Evolutionary conservation across 2,888 invertebrate species (phyloP).

Genomic region (Leptinotarsa haldemani): DNA sequence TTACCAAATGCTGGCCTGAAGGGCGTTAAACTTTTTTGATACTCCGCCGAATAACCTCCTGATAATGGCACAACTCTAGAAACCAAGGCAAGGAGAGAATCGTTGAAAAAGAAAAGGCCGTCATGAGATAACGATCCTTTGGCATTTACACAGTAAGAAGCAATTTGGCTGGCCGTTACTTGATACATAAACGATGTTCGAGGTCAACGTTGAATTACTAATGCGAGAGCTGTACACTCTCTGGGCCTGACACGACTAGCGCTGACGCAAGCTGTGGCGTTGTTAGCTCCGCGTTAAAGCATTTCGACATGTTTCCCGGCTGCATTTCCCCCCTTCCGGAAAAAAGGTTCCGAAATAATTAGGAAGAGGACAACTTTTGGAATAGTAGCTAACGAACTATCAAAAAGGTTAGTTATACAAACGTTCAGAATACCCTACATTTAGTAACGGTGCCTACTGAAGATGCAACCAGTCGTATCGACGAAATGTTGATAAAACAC

Average conservation of each 20-base stretch:
- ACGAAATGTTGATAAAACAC: too few species aligned
- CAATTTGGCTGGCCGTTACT: slow-evolving; percentile 10
- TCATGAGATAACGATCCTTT: slow-evolving; percentile 7
- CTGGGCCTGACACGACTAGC: slow-evolving; percentile 4
- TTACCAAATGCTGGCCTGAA: not conserved
- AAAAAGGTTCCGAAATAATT: not conserved
- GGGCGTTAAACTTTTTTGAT: not conserved
- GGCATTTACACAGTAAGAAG: not conserved
- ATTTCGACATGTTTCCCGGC: not conserved
- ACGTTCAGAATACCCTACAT: too few species aligned
- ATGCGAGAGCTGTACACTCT: slow-evolving; percentile 28
- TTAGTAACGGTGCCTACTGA: too few species aligned
- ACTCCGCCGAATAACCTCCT: not conserved
- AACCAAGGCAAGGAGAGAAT: not conserved
- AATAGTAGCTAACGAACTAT: not conserved
- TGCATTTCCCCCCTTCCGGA: not conserved
- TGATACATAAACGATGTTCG: slow-evolving; percentile 20
- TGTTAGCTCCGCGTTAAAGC: not conserved
- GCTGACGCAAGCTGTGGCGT: slow-evolving; percentile 17
- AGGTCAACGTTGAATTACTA: slow-evolving; percentile 32
- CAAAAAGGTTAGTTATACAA: too few species aligned
- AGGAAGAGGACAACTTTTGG: not conserved
- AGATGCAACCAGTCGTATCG: too few species aligned
- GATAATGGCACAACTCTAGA: not conserved
- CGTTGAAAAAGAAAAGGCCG: not conserved